Base-by-base conservation (phyloP, 2,888 invertebrate species). In the Yponomeuta cagnagella region DNA sequence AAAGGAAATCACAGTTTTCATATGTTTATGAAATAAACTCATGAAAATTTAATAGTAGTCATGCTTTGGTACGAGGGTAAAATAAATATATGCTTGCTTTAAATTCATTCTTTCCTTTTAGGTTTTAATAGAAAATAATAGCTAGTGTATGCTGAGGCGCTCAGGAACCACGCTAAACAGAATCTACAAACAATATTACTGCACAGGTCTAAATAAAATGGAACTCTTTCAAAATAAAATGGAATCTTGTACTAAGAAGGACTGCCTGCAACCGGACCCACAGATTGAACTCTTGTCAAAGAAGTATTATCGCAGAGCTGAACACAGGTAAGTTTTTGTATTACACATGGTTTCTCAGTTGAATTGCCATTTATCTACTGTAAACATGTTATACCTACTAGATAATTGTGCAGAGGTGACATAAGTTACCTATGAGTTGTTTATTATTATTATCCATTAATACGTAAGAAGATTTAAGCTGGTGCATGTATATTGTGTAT, bases 291-390 rank as follows among this genome's bases (percentile, higher is more conserved):
- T 77, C 48, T 64, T 77, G 30, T 80, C 82, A 3, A 90, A 87
- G 75, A 91, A 91, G 76, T 91, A 91, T 74, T 90, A 90, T 73
- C 80, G 91, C 10, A 81, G 85, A 71, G 89, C 87, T 30, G 90
- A 90, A 76, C 90, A 90, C 75, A 87, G 91, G 91, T 90, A 78
- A 83, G 86, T 70, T 64, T 30, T 8, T 66, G n/a, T 5, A 2
- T 58, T 58, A 58, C 52, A 12, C 4, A 2, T 58, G 52, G 52
- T 58, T 58, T 58, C 33, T 33, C 15, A 15, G 43, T 43, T 58
- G 52, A 15, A 15, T 15, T 33, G 0, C 5, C 2, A 5, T 33
- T 33, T 15, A 58, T 58, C 52, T 58, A 15, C 52, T 58, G 52
- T 15, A 58, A 58, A 58, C 52, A 58, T 58, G 1, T 1, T 12